Evolutionary conservation across 2,113 vertebrate genomes (phyloP), one percentile per base, ranked within the genome.

Genomic region (Pterocles gutturalis): DNA sequence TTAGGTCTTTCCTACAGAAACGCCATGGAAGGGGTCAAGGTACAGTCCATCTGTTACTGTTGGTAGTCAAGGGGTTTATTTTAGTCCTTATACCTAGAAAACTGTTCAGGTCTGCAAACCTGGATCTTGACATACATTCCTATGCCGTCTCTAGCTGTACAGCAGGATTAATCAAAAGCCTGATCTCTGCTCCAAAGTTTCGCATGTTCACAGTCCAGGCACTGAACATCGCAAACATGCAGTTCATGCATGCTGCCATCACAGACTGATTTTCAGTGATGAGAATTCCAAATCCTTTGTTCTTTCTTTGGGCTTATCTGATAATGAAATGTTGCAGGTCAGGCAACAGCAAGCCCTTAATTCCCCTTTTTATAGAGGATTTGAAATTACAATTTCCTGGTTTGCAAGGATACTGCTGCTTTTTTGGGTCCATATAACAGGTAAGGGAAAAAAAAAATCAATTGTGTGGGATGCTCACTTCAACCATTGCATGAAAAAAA

Each of bases 221-320:
- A 20, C 72, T 57, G 43, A 94, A 67, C 0, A 0, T 0, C 36
- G 53, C 76, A 89, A 76, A 53, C 15, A 57, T 5, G 41, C 0
- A 2, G 61, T 61, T 64, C 62, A 8, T 4, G 31, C 55, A 78
- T 3, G 3, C 78, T 69, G 69, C 5, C 26, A 87, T 29, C 18
- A 29, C 46, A 55, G 64, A 36, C 33, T 12, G 48, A 85, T 67
- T 49, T 79, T 64, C 70, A 90, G 84, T 7, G 31, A 90, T 3
- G 1, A 21, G 19, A 79, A 72, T 88, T 93, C 43, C 65, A 91
- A 89, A 87, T 78, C 53, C 34, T 53, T 67, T 7, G 0, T 81
- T 89, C 66, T 72, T 34, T 81, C 31, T 78, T 54, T 33, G 26
- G 29, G 20, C 45, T 87, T 91, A 81, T 71, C 41, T 84, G 69